Base-by-base conservation (phyloP, 2,113 vertebrate genomes). In the Oxygymnocypris stewartii region DNA sequence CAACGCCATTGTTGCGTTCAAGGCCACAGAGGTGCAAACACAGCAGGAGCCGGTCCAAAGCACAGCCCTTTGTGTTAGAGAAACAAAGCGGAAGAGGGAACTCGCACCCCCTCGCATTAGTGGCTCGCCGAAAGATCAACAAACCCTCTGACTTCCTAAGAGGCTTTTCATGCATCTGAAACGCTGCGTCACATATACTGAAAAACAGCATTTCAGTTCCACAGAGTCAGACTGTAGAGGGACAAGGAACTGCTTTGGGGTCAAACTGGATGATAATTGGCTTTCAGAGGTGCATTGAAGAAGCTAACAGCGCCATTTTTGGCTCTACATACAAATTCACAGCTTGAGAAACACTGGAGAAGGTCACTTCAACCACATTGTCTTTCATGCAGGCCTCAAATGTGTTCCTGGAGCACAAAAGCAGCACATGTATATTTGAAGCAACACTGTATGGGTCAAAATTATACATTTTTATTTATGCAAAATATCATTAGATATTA, bases 1-100 rank as follows among this genome's bases (percentile, higher is more conserved):
- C 92, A 91, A 94, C 90, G 91, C 90, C 90, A 89, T 88, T 94
- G 93, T 90, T 88, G 92, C 87, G 89, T 93, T 93, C 91, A 95
- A 93, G 92, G 90, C 90, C 91, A 90, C 90, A 80, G 91, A 92
- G 89, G 74, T 81, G 90, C 40, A 92, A 89, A 93, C 90, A 83
- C 90, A 86, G 91, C 88, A 90, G 87, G 80, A 73, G 67, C 69
- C 89, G 86, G 86, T 13, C 25, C 85, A 69, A 92, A 90, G 85
- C 90, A 88, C 87, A 91, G 69, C 84, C 87, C 87, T 94, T 96
- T 95, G 92, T 95, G 82, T 88, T 80, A 18, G 8, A 12, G 81
- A 44, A 59, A 89, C 54, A 82, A 75, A 85, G 83, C 83, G 71
- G 89, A 89, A 90, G 84, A 92, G 92, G 92, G 91, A 88, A 88